A percentile compares a stretch with the other conserved stretches of the same genome.
These are phyloP conservation scores for Perizoma affinitatum DNA, from an alignment of 2,888 invertebrate species.

Conservation along the genomic window DNA sequence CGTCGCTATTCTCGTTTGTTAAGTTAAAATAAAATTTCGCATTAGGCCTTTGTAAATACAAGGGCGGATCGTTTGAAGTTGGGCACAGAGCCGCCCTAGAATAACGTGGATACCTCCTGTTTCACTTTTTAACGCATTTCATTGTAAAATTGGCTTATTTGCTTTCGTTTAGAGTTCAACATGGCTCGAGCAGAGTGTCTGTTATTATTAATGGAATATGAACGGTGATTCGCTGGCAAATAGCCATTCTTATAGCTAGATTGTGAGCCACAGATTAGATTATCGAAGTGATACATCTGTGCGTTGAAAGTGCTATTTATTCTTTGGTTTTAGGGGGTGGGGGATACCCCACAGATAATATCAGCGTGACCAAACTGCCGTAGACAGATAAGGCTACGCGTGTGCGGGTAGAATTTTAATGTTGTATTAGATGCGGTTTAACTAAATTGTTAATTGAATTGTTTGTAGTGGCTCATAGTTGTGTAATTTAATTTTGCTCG, in stretches of 20 bases:
- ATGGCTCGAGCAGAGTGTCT: not conserved
- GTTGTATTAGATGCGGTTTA: constrained; percentile 51
- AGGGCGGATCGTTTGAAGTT: constrained; percentile 71
- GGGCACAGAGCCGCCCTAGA: constrained; percentile 57
- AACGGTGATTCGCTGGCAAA: not conserved
- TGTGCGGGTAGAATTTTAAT: constrained; percentile 75
- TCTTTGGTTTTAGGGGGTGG: constrained; percentile 38
- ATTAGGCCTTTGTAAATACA: constrained; percentile 61
- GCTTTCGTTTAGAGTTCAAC: not conserved
- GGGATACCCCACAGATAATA: constrained; percentile 62
- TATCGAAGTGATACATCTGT: constrained; percentile 3
- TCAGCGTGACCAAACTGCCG: constrained; percentile 75
- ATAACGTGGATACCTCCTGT: constrained; percentile 27
- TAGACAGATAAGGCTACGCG: constrained; percentile 70
- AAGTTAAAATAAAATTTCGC: constrained; percentile 62
- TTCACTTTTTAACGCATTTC: not conserved
- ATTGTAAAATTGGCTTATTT: constrained; percentile 9
- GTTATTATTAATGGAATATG: not conserved
- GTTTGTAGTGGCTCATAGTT: constrained; percentile 37
- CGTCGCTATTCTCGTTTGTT: constrained; percentile 43
- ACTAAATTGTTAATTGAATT: constrained; percentile 59
- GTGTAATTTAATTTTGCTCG: constrained; percentile 37
- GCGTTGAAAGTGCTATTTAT: constrained; percentile 2
- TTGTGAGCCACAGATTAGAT: constrained; percentile 1
- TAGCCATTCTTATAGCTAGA: no score